Percentiles rank a stretch among this genome's conserved stretches.
phyloP scores from a whole-genome alignment of 2,113 vertebrate species.

The Loxodonta africana region DNA sequence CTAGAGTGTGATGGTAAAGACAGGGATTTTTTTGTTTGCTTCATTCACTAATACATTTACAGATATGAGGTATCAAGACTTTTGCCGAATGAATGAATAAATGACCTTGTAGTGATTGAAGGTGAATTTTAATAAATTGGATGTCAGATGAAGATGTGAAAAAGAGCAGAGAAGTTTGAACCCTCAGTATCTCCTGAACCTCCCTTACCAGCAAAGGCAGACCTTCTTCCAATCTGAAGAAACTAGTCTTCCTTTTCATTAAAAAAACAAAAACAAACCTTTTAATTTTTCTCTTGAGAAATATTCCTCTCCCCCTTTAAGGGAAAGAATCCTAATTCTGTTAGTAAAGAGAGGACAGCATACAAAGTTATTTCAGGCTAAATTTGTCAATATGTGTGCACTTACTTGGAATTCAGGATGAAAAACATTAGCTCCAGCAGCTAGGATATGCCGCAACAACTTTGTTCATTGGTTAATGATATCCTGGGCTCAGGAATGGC shows the following conservation, averaged over 20 bases:
- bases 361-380: constrained; percentile 9
- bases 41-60: neutral
- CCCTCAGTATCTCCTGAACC: neutral
- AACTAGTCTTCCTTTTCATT: neutral
- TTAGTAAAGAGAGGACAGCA: neutral
- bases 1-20: neutral
- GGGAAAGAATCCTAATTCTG: neutral
- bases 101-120: neutral
- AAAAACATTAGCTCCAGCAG: neutral
- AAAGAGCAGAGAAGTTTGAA: neutral
- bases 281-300: neutral
- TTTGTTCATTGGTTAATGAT: neutral
- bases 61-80: neutral
- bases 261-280: neutral
- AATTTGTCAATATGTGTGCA: neutral
- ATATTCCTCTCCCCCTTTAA: neutral
- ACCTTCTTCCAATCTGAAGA: neutral
- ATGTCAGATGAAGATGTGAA: neutral
- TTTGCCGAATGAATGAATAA: neutral
- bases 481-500: neutral
- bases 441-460: neutral
- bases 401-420: constrained; percentile 24
- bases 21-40: neutral
- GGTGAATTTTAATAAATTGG: neutral
- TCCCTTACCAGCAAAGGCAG: neutral